Evolutionary conservation across 2,888 invertebrate species (phyloP).

Genomic region (Melieria omissa): DNA sequence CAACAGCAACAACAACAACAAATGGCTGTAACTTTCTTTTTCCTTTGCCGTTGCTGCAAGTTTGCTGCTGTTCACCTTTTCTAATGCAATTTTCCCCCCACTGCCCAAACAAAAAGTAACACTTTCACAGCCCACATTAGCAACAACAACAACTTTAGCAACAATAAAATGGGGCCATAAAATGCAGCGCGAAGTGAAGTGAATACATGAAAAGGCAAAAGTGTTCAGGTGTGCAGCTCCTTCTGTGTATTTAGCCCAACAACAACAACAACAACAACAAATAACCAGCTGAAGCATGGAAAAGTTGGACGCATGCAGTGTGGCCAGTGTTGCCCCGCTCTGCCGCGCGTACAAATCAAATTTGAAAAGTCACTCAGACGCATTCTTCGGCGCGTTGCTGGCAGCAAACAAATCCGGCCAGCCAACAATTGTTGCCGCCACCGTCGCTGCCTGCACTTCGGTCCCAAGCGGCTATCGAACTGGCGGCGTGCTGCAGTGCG

Average conservation of each 20-base stretch:
- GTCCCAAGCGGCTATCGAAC: too few relatives aligned
- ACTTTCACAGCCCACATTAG: conserved; percentile 3
- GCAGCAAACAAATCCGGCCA: not conserved
- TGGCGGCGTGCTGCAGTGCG: too few relatives aligned
- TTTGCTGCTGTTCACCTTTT: conserved; percentile 12
- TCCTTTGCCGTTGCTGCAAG: not conserved
- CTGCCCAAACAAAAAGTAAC: conserved; percentile 9
- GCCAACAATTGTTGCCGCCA: not conserved
- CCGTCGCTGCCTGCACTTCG: too few relatives aligned
- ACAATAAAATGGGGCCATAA: conserved; percentile 2
- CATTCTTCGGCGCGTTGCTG: not conserved
- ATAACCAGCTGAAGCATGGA: not conserved
- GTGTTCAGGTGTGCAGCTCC: not conserved
- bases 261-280: conserved; percentile 6
- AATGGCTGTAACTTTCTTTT: not conserved
- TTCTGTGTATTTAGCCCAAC: not conserved
- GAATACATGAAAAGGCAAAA: not conserved
- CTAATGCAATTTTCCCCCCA: not conserved
- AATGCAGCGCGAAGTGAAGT: not conserved
- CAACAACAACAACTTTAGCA: conserved; percentile 22
- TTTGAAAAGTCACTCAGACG: conserved; percentile 35
- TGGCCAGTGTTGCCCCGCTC: not conserved
- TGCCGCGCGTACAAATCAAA: conserved; percentile 22
- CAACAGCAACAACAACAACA: not conserved
- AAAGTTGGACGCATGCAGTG: not conserved